A percentile compares a stretch with the other conserved stretches of the same genome.
These are phyloP conservation scores for Talpa occidentalis DNA, from an alignment of 2,113 vertebrate genomes.

Conservation along the genomic window DNA sequence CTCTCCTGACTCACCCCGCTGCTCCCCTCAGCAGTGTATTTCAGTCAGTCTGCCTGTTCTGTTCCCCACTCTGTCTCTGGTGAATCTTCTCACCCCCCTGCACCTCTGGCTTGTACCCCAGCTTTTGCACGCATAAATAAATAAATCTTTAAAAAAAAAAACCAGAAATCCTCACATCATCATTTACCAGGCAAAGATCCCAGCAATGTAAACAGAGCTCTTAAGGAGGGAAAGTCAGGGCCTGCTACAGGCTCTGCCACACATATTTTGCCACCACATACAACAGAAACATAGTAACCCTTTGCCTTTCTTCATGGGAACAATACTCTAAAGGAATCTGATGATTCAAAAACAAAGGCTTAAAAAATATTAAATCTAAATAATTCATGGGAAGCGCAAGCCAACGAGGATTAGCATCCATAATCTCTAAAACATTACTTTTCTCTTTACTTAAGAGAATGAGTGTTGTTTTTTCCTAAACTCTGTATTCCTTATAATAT, in stretches of 20 bases:
- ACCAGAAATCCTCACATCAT: background rate
- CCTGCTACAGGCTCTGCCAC: background rate
- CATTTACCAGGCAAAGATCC: background rate
- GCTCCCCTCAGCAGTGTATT: too few relatives aligned
- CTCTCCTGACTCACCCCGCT: too few relatives aligned
- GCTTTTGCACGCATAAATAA: too few relatives aligned
- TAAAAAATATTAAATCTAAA: slow-evolving; percentile 39
- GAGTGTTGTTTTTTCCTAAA: background rate
- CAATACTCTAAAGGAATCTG: background rate
- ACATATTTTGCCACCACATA: slow-evolving; percentile 6
- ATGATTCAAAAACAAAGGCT: background rate
- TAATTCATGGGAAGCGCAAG: background rate
- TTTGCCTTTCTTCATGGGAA: slow-evolving; percentile 41
- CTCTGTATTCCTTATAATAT: background rate
- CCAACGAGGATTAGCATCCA: background rate
- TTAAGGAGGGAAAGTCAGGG: background rate
- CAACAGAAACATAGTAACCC: slow-evolving; percentile 1
- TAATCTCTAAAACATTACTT: slow-evolving; percentile 21
- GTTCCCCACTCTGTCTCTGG: too few relatives aligned
- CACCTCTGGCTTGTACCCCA: too few relatives aligned
- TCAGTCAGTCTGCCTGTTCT: too few relatives aligned
- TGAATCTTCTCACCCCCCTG: too few relatives aligned
- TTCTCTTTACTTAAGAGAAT: background rate
- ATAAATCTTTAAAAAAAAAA: too few relatives aligned
- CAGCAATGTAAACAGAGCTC: background rate